Percentiles rank a stretch among this genome's conserved stretches.
Conservation (phyloP, 1,140 invertebrate genomes). For the Penaeus chinensis region DNA sequence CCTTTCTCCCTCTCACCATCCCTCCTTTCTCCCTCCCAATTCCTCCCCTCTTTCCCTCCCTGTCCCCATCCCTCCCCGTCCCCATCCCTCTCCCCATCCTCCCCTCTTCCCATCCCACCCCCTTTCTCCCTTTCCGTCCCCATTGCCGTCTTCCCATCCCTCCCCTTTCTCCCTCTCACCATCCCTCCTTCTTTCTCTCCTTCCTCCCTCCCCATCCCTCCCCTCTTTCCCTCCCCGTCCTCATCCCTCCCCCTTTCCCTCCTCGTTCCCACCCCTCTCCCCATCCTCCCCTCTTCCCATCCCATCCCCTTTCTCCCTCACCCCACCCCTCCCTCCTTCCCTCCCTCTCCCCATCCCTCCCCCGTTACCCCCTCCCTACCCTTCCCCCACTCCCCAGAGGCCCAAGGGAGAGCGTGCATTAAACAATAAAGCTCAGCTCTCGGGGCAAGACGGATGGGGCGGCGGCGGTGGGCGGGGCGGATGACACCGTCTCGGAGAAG, state of each 20-base stretch:
- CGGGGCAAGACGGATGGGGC: not conserved
- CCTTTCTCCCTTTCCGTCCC: not conserved
- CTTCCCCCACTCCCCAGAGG: not conserved
- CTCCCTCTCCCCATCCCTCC: not conserved
- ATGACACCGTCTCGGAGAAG: too few relatives aligned
- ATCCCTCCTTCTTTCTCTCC: not conserved
- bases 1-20: not conserved
- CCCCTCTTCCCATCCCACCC: too few relatives aligned
- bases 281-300: not conserved
- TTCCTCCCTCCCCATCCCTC: not conserved
- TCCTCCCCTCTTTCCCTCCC: not conserved
- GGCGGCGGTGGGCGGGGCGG: not conserved
- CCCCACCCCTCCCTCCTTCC: not conserved
- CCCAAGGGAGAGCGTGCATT: constrained; percentile 21
- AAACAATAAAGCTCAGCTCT: not conserved
- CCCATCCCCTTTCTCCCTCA: not conserved
- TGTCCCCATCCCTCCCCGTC: not conserved
- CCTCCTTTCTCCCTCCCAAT: not conserved
- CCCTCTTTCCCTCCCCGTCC: not conserved
- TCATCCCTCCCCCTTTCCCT: not conserved
- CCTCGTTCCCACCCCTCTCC: not conserved
- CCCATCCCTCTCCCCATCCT: not conserved
- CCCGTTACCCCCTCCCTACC: not conserved
- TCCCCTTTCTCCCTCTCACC: not conserved
- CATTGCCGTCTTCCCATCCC: not conserved